Conservation (phyloP, 2,797 vertebrate genomes). For the Geotrypetes seraphini region DNA sequence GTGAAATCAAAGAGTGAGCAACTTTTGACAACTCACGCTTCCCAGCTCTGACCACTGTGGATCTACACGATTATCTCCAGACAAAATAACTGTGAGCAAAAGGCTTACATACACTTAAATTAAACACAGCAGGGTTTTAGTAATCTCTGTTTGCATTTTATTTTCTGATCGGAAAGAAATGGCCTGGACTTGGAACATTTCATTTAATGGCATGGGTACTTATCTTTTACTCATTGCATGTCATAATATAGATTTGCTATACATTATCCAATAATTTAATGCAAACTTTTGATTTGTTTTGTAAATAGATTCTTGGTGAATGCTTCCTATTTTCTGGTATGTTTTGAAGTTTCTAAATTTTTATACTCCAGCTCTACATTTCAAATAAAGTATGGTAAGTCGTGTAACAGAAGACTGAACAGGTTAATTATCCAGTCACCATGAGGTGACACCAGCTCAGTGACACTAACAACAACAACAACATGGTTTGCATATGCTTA, state of each 20-base stretch:
- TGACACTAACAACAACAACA: no score
- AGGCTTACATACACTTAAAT: slow-evolving; percentile 65
- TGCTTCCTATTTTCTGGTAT: slow-evolving; percentile 26
- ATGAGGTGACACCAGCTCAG: no score
- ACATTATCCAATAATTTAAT: slow-evolving; percentile 55
- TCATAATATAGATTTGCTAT: slow-evolving; percentile 55
- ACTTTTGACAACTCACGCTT: slow-evolving; percentile 56
- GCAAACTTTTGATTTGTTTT: slow-evolving; percentile 54
- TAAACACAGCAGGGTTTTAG: slow-evolving; percentile 66
- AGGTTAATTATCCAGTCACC: no score
- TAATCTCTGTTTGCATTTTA: slow-evolving; percentile 68
- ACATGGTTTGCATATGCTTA: no score
- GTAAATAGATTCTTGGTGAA: slow-evolving; percentile 11
- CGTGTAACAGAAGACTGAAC: no score
- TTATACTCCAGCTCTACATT: slow-evolving; percentile 21
- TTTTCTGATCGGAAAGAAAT: slow-evolving; percentile 66
- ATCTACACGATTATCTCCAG: slow-evolving; percentile 60
- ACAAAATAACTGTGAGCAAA: slow-evolving; percentile 63
- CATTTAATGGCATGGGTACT: slow-evolving; percentile 71
- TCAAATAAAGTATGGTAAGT: neutral
- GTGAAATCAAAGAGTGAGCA: slow-evolving; percentile 57
- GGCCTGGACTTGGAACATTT: slow-evolving; percentile 69
- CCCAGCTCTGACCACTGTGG: slow-evolving; percentile 52
- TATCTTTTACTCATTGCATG: slow-evolving; percentile 66
- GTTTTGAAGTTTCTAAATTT: slow-evolving; percentile 30